These are phyloP conservation scores for Radopholus similis DNA, from an alignment of 1,140 invertebrate species.

Conservation along the genomic window DNA sequence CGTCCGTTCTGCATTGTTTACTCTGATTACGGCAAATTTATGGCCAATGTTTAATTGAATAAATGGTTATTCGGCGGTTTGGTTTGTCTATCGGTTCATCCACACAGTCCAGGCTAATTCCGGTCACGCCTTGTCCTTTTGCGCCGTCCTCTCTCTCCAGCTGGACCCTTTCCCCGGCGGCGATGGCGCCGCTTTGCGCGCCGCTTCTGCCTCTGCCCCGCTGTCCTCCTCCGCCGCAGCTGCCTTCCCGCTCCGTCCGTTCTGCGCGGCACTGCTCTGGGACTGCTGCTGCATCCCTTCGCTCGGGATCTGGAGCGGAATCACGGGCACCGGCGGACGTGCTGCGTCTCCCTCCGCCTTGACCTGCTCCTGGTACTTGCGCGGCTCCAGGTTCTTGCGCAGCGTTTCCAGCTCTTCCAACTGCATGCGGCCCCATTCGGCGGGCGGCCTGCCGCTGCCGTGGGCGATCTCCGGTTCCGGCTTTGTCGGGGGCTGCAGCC, in stretches of 20 bases:
- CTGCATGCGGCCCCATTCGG: constrained; percentile 47
- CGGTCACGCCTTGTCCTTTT: not conserved
- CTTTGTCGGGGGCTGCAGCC: constrained; percentile 27
- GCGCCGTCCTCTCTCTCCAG: not conserved
- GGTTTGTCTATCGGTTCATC: too few relatives aligned
- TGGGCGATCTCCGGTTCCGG: constrained; percentile 27
- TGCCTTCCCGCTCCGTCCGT: constrained; percentile 2
- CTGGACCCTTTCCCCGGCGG: not conserved
- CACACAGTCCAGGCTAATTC: too few relatives aligned
- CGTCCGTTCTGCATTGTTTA: too few relatives aligned
- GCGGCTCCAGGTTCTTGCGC: constrained; percentile 44
- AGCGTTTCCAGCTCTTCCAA: constrained; percentile 51
- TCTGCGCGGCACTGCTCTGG: not conserved
- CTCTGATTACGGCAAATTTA: too few relatives aligned
- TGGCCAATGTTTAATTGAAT: too few relatives aligned
- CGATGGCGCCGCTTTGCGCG: not conserved
- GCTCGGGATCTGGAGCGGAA: constrained; percentile 62
- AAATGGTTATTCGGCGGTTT: too few relatives aligned
- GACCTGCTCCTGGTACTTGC: constrained; percentile 55
- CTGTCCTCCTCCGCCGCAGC: not conserved
- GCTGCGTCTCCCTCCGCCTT: constrained; percentile 41
- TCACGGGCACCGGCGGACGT: constrained; percentile 62
- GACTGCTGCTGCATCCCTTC: not conserved
- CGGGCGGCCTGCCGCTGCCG: constrained; percentile 38
- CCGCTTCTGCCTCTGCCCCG: not conserved